phyloP scores from a whole-genome alignment of 2,888 invertebrate genomes.

The Ophion ellenae region DNA sequence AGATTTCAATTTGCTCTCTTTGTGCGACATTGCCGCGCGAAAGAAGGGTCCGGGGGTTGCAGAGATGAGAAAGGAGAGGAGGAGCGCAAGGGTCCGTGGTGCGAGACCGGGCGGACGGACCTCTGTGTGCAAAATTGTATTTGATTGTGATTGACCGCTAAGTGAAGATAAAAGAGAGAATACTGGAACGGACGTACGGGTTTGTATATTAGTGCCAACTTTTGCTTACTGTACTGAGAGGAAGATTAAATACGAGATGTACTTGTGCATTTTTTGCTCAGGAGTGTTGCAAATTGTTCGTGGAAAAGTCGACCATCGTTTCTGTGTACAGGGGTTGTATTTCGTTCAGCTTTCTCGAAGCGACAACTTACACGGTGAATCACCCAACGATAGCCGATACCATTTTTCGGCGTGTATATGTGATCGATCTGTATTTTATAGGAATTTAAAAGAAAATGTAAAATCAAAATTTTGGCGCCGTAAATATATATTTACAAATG shows the following conservation, averaged over 20 bases:
- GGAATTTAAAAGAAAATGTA: background rate
- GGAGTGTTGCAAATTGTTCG: slow-evolving; percentile 35
- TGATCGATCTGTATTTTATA: slow-evolving; percentile 7
- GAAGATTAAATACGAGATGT: slow-evolving; percentile 33
- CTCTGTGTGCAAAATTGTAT: slow-evolving; percentile 81
- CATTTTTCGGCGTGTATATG: background rate
- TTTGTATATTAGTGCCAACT: slow-evolving; percentile 19
- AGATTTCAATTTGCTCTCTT: slow-evolving; percentile 83
- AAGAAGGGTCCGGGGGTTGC: slow-evolving; percentile 63
- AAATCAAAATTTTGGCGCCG: background rate
- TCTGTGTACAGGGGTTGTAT: no score
- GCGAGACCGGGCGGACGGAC: slow-evolving; percentile 44
- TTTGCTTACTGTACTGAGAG: slow-evolving; percentile 1
- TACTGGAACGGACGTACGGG: slow-evolving; percentile 5
- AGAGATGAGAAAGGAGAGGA: background rate
- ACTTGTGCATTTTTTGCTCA: slow-evolving; percentile 35
- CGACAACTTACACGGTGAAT: no score
- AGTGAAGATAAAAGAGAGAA: slow-evolving; percentile 71
- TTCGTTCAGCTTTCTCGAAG: no score
- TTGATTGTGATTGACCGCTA: slow-evolving; percentile 83
- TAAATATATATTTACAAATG: slow-evolving; percentile 52
- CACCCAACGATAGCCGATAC: no score
- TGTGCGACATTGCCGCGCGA: slow-evolving; percentile 78
- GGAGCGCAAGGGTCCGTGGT: slow-evolving; percentile 7
- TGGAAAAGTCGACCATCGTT: slow-evolving; percentile 20